Evolutionary conservation across 2,888 invertebrate species (phyloP).

Genomic region (Xylocampa areola): DNA sequence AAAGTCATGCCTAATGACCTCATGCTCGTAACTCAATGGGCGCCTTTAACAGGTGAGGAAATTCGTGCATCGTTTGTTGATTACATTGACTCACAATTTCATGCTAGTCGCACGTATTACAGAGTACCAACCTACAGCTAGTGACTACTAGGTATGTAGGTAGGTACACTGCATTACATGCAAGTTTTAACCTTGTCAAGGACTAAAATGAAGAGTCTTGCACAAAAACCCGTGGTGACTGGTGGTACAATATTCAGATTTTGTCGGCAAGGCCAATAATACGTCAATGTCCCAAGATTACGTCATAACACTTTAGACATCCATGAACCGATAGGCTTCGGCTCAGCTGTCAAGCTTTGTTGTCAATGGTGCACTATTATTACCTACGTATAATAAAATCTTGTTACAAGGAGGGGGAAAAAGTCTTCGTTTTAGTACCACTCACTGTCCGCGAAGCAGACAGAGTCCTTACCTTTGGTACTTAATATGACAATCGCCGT

Average conservation of each 20-base stretch:
- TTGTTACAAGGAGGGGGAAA: no score
- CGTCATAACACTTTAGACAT: neutral
- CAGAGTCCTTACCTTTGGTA: no score
- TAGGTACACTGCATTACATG: no score
- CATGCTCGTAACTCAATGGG: slow-evolving; percentile 69
- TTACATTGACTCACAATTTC: slow-evolving; percentile 34
- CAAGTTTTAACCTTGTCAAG: no score
- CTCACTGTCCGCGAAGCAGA: no score
- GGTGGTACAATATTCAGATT: no score
- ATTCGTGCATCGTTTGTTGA: slow-evolving; percentile 62
- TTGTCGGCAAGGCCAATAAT: no score
- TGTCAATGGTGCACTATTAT: neutral
- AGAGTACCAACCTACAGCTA: no score
- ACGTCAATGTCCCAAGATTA: neutral
- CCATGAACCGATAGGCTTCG: slow-evolving; percentile 4
- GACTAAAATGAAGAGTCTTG: neutral
- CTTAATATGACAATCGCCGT: no score
- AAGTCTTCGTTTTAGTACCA: no score
- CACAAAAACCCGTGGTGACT: neutral
- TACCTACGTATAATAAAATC: neutral
- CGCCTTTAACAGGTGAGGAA: slow-evolving; percentile 50
- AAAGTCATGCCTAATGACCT: slow-evolving; percentile 71
- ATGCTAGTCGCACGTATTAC: no score
- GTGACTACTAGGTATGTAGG: no score
- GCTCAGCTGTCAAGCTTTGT: slow-evolving; percentile 16